A percentile compares a stretch with the other conserved stretches of the same genome.
Evolutionary conservation across 2,113 vertebrate genomes (phyloP).

Genomic region (Pungitius pungitius): DNA sequence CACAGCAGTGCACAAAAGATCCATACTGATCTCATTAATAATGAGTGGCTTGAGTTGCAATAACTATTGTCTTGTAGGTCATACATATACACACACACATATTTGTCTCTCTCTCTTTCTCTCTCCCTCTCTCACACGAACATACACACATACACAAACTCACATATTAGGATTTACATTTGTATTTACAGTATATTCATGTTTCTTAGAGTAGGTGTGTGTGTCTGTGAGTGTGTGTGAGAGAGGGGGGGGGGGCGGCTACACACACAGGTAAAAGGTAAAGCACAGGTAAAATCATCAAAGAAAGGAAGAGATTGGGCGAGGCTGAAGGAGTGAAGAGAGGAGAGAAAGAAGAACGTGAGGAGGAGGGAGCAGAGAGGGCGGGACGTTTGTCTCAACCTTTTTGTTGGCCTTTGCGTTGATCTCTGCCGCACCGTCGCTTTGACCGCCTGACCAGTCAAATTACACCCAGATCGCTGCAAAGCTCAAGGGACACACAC

Average conservation of each 20-base stretch:
- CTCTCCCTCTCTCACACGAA: not conserved
- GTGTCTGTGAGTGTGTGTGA: not conserved
- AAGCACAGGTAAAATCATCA: slow-evolving; percentile 26
- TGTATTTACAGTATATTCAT: not conserved
- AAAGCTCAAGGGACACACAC: slow-evolving; percentile 47
- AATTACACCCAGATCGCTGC: slow-evolving; percentile 79
- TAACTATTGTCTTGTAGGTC: slow-evolving; percentile 50
- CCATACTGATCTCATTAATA: slow-evolving; percentile 64
- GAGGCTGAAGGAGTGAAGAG: slow-evolving; percentile 4
- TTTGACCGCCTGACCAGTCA: slow-evolving; percentile 74
- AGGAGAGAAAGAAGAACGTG: slow-evolving; percentile 1
- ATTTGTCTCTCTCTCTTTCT: not conserved
- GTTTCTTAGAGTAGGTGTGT: not conserved
- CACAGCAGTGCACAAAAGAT: slow-evolving; percentile 26
- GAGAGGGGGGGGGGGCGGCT: not conserved
- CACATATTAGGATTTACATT: not conserved
- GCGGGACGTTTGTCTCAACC: slow-evolving; percentile 55
- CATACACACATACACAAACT: slow-evolving; percentile 4
- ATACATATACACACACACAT: slow-evolving; percentile 12
- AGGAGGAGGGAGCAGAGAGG: slow-evolving; percentile 40
- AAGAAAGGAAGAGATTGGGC: not conserved
- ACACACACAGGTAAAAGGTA: no score
- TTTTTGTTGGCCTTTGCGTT: slow-evolving; percentile 73
- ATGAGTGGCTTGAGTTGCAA: slow-evolving; percentile 52
- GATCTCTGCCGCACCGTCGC: slow-evolving; percentile 68